Evolutionary conservation across 2,797 vertebrate genomes (phyloP).

Genomic region (Sebastes diaconus): DNA sequence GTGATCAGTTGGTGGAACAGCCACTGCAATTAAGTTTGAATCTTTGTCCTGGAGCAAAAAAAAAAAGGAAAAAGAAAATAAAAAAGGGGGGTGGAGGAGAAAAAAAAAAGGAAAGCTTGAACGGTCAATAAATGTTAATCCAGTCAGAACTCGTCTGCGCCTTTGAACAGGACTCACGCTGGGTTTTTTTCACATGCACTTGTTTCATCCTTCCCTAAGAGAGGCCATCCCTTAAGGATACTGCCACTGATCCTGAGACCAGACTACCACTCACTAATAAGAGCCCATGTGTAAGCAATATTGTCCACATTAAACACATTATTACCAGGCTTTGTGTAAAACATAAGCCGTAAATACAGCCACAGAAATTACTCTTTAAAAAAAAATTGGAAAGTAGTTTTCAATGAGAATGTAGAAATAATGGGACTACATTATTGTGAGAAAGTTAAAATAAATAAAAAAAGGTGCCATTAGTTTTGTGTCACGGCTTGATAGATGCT

Average conservation of each 20-base stretch:
- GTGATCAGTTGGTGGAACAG: conserved; percentile 98
- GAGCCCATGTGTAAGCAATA: conserved; percentile 89
- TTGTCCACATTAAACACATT: conserved; percentile 85
- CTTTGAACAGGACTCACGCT: conserved; percentile 96
- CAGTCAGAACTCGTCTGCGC: conserved; percentile 95
- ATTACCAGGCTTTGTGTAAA: conserved; percentile 77
- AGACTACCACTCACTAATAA: conserved; percentile 90
- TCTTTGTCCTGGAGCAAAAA: conserved; percentile 94
- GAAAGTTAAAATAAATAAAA: conserved; percentile 30
- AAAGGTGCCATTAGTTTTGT: background rate
- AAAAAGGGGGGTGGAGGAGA: background rate
- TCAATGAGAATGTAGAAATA: conserved; percentile 28
- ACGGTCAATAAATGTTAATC: conserved; percentile 99
- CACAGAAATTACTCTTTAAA: conserved; percentile 17
- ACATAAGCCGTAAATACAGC: conserved; percentile 64
- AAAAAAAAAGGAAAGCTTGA: conserved; percentile 84
- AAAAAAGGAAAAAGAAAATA: conserved; percentile 40
- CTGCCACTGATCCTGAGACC: conserved; percentile 83
- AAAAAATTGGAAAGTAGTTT: background rate
- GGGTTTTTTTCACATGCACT: conserved; percentile 86
- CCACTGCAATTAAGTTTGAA: conserved; percentile 95
- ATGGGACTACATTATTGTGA: conserved; percentile 20
- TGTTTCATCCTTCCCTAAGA: conserved; percentile 87
- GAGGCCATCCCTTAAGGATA: conserved; percentile 88
- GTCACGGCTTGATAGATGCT: conserved; percentile 12